Conservation (phyloP, 1,140 invertebrate genomes). For the Chymomyza costata region DNA sequence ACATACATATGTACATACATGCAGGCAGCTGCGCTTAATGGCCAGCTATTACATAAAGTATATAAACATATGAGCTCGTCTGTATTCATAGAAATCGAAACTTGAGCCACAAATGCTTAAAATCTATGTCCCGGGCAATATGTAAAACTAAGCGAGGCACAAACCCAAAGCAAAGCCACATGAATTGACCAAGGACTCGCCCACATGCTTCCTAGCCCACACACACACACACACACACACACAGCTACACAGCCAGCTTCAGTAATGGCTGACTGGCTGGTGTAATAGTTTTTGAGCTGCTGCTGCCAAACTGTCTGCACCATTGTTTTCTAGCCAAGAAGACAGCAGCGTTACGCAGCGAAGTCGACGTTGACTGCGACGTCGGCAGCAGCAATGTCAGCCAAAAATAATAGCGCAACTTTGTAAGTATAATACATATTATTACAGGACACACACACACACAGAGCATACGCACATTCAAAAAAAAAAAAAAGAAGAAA, state of each 20-base stretch:
- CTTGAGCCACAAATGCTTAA: neutral
- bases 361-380: too few species aligned
- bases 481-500: too few species aligned
- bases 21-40: too few species aligned
- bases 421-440: slow-evolving; percentile 23
- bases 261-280: neutral
- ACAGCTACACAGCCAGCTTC: too few species aligned
- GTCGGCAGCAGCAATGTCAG: slow-evolving; percentile 40
- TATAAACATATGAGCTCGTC: too few species aligned
- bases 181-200: slow-evolving; percentile 41
- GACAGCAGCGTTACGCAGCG: slow-evolving; percentile 44
- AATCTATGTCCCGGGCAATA: slow-evolving; percentile 1
- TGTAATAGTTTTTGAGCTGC: slow-evolving; percentile 1
- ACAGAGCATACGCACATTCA: too few species aligned
- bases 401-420: slow-evolving; percentile 60
- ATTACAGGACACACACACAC: too few species aligned
- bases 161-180: neutral
- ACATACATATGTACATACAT: too few species aligned
- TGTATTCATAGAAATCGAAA: slow-evolving; percentile 5
- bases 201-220: slow-evolving; percentile 21
- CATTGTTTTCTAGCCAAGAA: slow-evolving; percentile 49
- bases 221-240: too few species aligned
- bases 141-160: slow-evolving; percentile 15
- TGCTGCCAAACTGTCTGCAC: slow-evolving; percentile 60
- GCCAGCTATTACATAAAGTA: too few species aligned